Evolutionary conservation across 1,140 invertebrate genomes (phyloP).

Genomic region (Sycophila sp.): DNA sequence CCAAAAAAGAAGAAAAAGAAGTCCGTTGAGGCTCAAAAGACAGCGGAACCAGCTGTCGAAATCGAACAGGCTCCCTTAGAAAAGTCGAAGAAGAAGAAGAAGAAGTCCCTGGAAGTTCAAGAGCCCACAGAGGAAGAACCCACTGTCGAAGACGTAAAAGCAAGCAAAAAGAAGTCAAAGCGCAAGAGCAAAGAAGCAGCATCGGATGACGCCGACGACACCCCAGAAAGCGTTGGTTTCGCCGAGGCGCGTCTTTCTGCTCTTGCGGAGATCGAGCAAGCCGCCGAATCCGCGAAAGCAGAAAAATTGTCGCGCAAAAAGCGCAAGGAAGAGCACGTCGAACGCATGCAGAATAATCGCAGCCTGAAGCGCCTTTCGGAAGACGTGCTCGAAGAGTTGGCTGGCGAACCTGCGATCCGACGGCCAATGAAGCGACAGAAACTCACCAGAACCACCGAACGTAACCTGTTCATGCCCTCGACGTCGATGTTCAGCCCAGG

Average conservation of each 20-base stretch:
- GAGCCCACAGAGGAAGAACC: not conserved
- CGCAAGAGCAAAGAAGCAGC: not conserved
- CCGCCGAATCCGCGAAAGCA: slow-evolving; percentile 13
- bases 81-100: slow-evolving; percentile 3
- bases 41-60: not conserved
- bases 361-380: slow-evolving; percentile 45
- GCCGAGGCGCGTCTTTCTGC: slow-evolving; percentile 13
- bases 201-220: slow-evolving; percentile 11
- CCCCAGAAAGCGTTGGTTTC: slow-evolving; percentile 12
- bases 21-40: not conserved
- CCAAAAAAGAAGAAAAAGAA: slow-evolving; percentile 33
- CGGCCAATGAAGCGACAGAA: slow-evolving; percentile 35
- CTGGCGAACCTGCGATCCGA: slow-evolving; percentile 36
- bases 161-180: slow-evolving; percentile 25
- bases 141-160: not conserved
- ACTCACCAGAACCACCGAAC: not conserved
- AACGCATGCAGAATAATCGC: slow-evolving; percentile 1
- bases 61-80: not conserved
- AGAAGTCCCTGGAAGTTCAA: not conserved
- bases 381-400: slow-evolving; percentile 44
- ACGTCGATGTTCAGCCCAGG: slow-evolving; percentile 26
- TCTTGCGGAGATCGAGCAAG: not conserved
- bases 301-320: slow-evolving; percentile 32
- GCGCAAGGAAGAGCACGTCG: slow-evolving; percentile 9
- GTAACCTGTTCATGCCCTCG: slow-evolving; percentile 29